Conservation (phyloP, 2,797 vertebrate genomes). For the Pseudotriccus pelzelni region DNA sequence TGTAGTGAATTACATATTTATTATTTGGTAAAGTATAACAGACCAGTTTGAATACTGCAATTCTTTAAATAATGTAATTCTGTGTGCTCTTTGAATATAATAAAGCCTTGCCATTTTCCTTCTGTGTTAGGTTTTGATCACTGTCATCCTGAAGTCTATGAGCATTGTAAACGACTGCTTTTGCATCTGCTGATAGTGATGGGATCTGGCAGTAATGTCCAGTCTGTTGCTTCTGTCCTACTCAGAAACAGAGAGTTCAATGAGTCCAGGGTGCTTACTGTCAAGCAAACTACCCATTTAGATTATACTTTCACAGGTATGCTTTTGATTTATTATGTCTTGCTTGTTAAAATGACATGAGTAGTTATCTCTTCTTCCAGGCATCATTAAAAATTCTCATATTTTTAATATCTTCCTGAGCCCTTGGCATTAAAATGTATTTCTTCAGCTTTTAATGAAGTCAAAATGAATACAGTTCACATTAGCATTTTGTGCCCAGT, state of each 20-base stretch:
- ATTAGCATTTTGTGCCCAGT: not conserved
- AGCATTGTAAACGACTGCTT: slow-evolving; percentile 95
- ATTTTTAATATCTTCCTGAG: not conserved
- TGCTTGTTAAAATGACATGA: not conserved
- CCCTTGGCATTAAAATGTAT: not conserved
- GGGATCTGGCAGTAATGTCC: slow-evolving; percentile 88
- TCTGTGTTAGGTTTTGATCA: slow-evolving; percentile 90
- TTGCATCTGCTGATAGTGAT: slow-evolving; percentile 94
- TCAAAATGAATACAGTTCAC: not conserved
- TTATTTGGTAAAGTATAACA: not conserved
- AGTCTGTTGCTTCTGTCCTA: slow-evolving; percentile 91
- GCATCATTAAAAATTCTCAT: not conserved
- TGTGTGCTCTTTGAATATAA: not conserved
- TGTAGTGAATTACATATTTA: not conserved
- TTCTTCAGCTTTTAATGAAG: not conserved
- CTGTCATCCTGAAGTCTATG: slow-evolving; percentile 97
- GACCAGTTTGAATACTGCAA: not conserved
- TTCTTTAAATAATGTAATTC: not conserved
- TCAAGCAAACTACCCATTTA: slow-evolving; percentile 85
- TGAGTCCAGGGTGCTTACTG: slow-evolving; percentile 91
- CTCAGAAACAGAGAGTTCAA: slow-evolving; percentile 96
- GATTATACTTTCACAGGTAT: slow-evolving; percentile 95
- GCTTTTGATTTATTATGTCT: not conserved
- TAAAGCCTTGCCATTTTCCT: not conserved
- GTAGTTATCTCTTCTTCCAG: not conserved